Evolutionary conservation across 2,888 invertebrate genomes (phyloP), one percentile per base, ranked within the genome.

Genomic region (Bellardia bayeri): DNA sequence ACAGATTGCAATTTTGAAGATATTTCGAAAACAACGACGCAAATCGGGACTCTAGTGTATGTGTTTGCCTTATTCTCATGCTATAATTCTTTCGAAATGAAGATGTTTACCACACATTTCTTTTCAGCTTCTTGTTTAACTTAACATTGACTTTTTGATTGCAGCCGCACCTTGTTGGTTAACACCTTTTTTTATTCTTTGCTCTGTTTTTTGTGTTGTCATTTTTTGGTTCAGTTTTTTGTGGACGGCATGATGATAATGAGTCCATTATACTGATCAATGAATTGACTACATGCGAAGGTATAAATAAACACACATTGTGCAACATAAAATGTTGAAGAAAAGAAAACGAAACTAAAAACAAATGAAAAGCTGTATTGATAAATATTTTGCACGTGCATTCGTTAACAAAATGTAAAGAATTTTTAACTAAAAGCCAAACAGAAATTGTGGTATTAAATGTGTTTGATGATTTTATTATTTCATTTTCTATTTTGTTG

Each of bases 381-480:
- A 82, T 87, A 85, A 79, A 82, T 85, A 87, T 85, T 87, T 87
- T 87, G 85, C 87, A 87, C 87, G 87, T 85, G 87, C 69, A 85
- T 87, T 87, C 69, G 68, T 74, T 56, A 51, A 51, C 42, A 64
- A 72, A 51, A 79, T n/a, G 64, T 49, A 30, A 54, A 72, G 51
- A 78, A 78, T 64, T 78, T 45, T 61, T 13, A 42, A 54, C 45
- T 11, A 51, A 56, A 63, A 42, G 45, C 14, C 16, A 51, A 1
- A 30, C 61, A 2, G 5, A 61, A 16, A 54, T 79, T 74, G 72
- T 74, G 84, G 64, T 69, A 75, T 85, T 40, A 45, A 69, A 69
- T 63, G 61, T 75, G 30, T 81, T 69, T 82, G 69, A 75, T 75
- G 79, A 68, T 69, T 78, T 78, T 71, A 71, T 87, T 78, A 82